Conservation (phyloP, 2,797 vertebrate genomes). For the Lepidocolaptes lacrymiger region DNA sequence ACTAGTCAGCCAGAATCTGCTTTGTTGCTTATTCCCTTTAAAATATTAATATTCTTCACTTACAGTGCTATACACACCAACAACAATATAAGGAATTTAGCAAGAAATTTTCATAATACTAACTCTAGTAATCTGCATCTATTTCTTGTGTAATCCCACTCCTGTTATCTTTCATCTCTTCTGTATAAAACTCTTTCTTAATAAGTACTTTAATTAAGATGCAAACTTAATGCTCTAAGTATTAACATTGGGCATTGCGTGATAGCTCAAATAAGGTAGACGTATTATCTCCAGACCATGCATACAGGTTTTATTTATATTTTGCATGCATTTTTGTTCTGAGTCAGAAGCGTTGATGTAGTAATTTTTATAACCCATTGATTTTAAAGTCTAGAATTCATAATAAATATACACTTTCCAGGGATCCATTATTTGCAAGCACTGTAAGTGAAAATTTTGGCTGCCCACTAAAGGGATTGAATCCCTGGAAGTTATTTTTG, state of each 20-base stretch:
- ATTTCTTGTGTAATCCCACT: neutral
- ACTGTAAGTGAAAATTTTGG: neutral
- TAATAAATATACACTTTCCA: neutral
- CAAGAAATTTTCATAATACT: neutral
- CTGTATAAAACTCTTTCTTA: neutral
- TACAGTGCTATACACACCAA: neutral
- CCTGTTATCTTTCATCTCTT: neutral
- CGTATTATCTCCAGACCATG: neutral
- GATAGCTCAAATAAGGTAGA: neutral
- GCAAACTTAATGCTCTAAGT: neutral
- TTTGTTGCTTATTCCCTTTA: slow-evolving; percentile 27
- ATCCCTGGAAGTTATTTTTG: neutral
- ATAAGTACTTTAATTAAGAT: neutral
- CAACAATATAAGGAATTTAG: neutral
- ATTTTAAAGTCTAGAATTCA: neutral
- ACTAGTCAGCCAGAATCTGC: neutral
- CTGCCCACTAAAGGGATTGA: neutral
- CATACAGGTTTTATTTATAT: neutral
- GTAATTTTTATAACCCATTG: neutral
- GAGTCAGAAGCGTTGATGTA: neutral
- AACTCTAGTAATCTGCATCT: neutral
- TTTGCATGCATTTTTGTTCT: slow-evolving; percentile 3
- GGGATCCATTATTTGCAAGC: neutral
- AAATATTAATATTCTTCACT: slow-evolving; percentile 58
- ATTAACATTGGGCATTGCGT: neutral